These are phyloP conservation scores for Caenorhabditis plicata DNA, from an alignment of 2,888 invertebrate genomes.

Conservation along the genomic window DNA sequence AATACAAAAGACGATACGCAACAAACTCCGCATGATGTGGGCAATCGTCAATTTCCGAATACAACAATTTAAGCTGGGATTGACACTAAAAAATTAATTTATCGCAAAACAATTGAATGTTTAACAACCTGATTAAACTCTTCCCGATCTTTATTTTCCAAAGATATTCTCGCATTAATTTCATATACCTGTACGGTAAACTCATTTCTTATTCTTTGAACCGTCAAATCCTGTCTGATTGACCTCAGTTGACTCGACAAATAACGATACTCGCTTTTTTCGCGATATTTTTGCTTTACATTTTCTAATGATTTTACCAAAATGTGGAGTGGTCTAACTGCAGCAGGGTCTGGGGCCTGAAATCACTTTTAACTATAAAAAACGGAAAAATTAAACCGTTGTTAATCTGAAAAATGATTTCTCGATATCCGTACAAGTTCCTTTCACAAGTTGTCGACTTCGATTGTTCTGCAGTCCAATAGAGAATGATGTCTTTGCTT, in stretches of 20 bases:
- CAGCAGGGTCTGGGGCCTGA: constrained; percentile 84
- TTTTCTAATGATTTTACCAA: constrained; percentile 81
- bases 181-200: constrained; percentile 98
- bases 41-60: constrained; percentile 67
- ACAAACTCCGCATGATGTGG: constrained; percentile 85
- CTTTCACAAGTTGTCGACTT: constrained; percentile 73
- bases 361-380: constrained; percentile 27
- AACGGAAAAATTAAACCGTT: constrained; percentile 67
- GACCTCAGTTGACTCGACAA: constrained; percentile 98
- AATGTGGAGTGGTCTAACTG: constrained; percentile 84
- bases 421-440: constrained; percentile 89
- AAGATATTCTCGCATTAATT: constrained; percentile 93
- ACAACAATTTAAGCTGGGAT: constrained; percentile 92
- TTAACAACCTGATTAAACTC: constrained; percentile 92
- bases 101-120: no score
- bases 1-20: constrained; percentile 93
- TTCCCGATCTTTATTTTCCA: constrained; percentile 95
- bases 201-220: constrained; percentile 88
- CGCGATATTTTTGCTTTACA: constrained; percentile 86
- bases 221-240: constrained; percentile 95
- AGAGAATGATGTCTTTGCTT: constrained; percentile 8
- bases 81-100: no score
- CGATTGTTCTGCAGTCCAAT: constrained; percentile 10
- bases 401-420: constrained; percentile 94
- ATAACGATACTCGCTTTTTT: constrained; percentile 89